phyloP scores from a whole-genome alignment of 2,797 vertebrate species.

The Borostomias antarcticus region DNA sequence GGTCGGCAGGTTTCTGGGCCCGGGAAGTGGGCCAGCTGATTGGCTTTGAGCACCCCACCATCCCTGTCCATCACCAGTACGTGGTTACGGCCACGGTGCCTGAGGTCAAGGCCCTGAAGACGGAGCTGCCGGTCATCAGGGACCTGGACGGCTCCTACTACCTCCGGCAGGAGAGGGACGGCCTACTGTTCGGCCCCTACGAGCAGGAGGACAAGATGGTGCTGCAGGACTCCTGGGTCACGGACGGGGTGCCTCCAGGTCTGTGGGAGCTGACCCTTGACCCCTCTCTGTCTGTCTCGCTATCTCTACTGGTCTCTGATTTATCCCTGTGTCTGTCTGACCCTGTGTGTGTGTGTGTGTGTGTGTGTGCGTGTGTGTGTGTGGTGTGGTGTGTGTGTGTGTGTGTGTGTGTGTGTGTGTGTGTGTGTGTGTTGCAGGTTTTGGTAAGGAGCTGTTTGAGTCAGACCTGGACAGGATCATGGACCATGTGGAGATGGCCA shows the following conservation, averaged over 20 bases:
- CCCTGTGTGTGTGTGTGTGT: slow-evolving; percentile 10
- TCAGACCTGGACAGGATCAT: slow-evolving; percentile 97
- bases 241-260: slow-evolving; percentile 92
- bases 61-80: slow-evolving; percentile 97
- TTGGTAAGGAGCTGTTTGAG: slow-evolving; percentile 97
- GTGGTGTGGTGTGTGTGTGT: slow-evolving; percentile 23
- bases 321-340: background rate
- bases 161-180: slow-evolving; percentile 92
- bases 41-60: slow-evolving; percentile 89
- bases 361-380: slow-evolving; percentile 1
- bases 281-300: background rate
- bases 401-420: slow-evolving; percentile 6
- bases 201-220: slow-evolving; percentile 95
- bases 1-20: slow-evolving; percentile 91
- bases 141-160: slow-evolving; percentile 96
- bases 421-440: slow-evolving; percentile 75
- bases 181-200: slow-evolving; percentile 93
- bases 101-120: slow-evolving; percentile 91
- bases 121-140: slow-evolving; percentile 90
- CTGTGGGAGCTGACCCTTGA: slow-evolving; percentile 40
- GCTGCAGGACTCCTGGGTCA: slow-evolving; percentile 92
- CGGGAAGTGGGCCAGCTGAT: slow-evolving; percentile 90
- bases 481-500: slow-evolving; percentile 91
- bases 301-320: background rate
- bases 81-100: slow-evolving; percentile 93